These are phyloP conservation scores for Apistogramma diplotaenia DNA, from an alignment of 2,113 vertebrate species.

Conservation along the genomic window DNA sequence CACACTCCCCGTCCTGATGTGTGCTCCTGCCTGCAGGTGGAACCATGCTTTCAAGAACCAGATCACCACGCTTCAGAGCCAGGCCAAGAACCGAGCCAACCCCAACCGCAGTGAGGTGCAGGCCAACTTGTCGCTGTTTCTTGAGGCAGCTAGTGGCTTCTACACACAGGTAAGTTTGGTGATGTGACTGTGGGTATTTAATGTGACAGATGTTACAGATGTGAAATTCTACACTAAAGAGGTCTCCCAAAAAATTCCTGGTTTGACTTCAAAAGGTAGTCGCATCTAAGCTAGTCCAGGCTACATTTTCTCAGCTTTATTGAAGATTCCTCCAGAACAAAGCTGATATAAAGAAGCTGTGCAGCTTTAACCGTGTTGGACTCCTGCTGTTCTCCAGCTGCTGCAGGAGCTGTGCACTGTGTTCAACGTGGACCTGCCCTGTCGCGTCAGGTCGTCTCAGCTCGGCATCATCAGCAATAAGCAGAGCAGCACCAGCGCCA, in stretches of 20 bases:
- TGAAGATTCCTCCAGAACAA: neutral
- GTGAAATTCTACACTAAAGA: neutral
- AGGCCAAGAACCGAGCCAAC: slow-evolving; percentile 98
- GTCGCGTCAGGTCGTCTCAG: slow-evolving; percentile 95
- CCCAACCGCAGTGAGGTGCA: slow-evolving; percentile 98
- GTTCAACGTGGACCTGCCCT: slow-evolving; percentile 97
- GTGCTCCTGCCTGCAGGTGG: slow-evolving; percentile 80
- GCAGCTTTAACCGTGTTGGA: neutral
- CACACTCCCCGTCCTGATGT: neutral
- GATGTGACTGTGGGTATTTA: neutral
- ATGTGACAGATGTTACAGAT: neutral
- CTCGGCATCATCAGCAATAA: slow-evolving; percentile 98
- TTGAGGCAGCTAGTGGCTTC: slow-evolving; percentile 99
- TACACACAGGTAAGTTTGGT: slow-evolving; percentile 88
- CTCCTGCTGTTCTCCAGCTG: slow-evolving; percentile 72
- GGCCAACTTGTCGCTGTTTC: slow-evolving; percentile 95
- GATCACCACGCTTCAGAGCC: slow-evolving; percentile 98
- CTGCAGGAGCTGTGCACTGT: slow-evolving; percentile 98
- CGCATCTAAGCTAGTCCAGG: neutral
- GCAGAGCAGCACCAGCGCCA: slow-evolving; percentile 86
- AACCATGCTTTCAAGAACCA: slow-evolving; percentile 99
- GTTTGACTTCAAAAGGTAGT: neutral
- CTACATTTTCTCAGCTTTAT: neutral
- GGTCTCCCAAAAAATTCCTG: neutral
- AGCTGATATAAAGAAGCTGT: no score